Base-by-base conservation (phyloP, 2,113 vertebrate species). In the Paramormyrops kingsleyae region DNA sequence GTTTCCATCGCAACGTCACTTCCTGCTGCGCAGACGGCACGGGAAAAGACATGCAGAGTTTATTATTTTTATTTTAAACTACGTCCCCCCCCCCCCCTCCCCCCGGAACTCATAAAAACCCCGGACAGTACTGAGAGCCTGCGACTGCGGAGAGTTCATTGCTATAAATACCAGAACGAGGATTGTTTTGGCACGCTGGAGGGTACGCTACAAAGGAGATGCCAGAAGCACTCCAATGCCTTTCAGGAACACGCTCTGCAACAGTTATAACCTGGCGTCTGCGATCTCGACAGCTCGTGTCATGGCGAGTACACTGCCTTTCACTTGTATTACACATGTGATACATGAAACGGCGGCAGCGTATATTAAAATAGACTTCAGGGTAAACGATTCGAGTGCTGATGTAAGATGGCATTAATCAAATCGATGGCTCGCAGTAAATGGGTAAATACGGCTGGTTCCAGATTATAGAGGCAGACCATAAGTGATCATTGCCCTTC, bases 281-380 rank as follows among this genome's bases (percentile, higher is more conserved):
- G 85, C 92, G 90, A 91, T 90, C 90, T 86, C 92, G 93, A 94
- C 93, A 92, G 90, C 80, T 89, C 90, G 89, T 88, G 92, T 88
- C 86, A 31, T 87, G 90, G 4, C 24, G 4, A 13, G 83, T n/a
- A 50, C 74, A 7, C 35, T 4, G 74, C 74, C 35, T 39, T 80
- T 42, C 74, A 80, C 35, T 80, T 42, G 74, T 19, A 42, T 42
- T 19, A 39, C 35, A 42, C 4, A 15, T 42, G 74, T 80, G 35
- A 80, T 80, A 80, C 13, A 42, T 39, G 74, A 80, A 80, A 42
- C 35, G 13, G 35, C 6, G 31, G 31, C 66, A 15, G 66, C n/a
- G 0, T 42, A 42, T 80, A 42, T 42, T 80, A 80, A 80, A 42
- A 80, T 42, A 39, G 35, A 80, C 74, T 80, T 42, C 62, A 70